Conservation (phyloP, 2,797 vertebrate species). For the Lagodon rhomboides region DNA sequence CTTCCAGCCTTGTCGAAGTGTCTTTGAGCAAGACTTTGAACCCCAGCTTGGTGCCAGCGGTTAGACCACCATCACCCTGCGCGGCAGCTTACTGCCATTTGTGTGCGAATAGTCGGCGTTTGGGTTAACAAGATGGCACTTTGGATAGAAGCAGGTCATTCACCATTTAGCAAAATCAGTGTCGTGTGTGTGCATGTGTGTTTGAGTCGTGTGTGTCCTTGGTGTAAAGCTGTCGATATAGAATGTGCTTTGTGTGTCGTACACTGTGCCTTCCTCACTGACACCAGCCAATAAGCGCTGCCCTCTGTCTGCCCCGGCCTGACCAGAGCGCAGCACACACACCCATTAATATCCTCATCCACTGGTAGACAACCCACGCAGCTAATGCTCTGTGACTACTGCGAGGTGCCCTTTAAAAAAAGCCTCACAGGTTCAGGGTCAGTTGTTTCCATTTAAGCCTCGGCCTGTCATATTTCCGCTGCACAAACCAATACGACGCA, state of each 20-base stretch:
- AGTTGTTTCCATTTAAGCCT: conserved; percentile 1
- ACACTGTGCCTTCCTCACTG: neutral
- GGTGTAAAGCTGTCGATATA: neutral
- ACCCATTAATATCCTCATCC: neutral
- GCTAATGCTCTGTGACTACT: neutral
- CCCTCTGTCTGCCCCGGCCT: conserved; percentile 21
- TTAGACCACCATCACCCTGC: neutral
- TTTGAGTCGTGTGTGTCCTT: neutral
- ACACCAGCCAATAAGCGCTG: conserved; percentile 20
- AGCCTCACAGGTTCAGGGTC: neutral
- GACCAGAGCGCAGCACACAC: neutral
- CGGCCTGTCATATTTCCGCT: neutral
- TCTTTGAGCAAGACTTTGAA: neutral
- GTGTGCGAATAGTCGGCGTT: neutral
- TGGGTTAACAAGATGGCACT: neutral
- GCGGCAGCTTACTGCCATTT: neutral
- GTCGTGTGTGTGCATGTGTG: neutral
- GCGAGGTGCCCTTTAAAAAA: conserved; percentile 23
- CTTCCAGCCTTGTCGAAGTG: neutral
- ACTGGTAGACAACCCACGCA: neutral
- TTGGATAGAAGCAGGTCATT: neutral
- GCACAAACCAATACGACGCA: neutral
- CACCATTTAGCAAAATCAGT: neutral
- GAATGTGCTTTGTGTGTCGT: neutral
- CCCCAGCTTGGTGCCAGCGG: neutral